A percentile compares a stretch with the other conserved stretches of the same genome.
Conservation (phyloP, 35 echinoderm and acorn worm species). For the Hemicentrotus pulcherrimus region DNA sequence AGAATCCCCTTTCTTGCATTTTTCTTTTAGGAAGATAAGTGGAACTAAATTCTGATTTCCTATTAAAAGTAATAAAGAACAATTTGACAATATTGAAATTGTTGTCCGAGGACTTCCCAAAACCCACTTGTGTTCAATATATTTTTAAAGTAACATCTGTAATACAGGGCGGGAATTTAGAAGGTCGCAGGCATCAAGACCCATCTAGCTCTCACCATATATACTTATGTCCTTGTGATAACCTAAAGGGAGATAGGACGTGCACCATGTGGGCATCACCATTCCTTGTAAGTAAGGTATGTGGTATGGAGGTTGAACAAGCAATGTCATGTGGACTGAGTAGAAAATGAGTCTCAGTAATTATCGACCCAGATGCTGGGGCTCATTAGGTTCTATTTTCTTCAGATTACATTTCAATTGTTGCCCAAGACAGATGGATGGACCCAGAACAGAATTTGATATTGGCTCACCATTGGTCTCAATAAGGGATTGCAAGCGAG, state of each 20-base stretch:
- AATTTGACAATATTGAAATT: background rate
- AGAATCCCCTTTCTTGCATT: background rate
- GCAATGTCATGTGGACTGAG: background rate
- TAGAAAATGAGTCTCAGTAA: background rate
- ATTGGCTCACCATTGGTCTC: background rate
- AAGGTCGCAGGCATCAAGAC: background rate
- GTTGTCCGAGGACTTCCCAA: background rate
- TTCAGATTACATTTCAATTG: conserved; percentile 21
- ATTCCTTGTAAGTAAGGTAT: conserved; percentile 11
- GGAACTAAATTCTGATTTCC: background rate
- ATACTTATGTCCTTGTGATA: background rate
- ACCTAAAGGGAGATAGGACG: background rate
- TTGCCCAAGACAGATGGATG: background rate
- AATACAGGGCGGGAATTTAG: background rate
- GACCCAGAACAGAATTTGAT: background rate
- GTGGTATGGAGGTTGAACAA: conserved; percentile 47
- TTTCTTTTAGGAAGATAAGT: background rate
- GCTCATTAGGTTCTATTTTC: conserved; percentile 21
- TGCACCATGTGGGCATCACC: background rate
- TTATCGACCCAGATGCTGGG: conserved; percentile 27
- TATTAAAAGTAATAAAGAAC: background rate
- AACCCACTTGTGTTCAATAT: background rate
- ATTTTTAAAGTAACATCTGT: background rate
- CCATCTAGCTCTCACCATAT: background rate
- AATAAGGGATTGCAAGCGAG: background rate